These are phyloP conservation scores for Heteronetta atricapilla DNA, from an alignment of 2,113 vertebrate species.

Conservation along the genomic window DNA sequence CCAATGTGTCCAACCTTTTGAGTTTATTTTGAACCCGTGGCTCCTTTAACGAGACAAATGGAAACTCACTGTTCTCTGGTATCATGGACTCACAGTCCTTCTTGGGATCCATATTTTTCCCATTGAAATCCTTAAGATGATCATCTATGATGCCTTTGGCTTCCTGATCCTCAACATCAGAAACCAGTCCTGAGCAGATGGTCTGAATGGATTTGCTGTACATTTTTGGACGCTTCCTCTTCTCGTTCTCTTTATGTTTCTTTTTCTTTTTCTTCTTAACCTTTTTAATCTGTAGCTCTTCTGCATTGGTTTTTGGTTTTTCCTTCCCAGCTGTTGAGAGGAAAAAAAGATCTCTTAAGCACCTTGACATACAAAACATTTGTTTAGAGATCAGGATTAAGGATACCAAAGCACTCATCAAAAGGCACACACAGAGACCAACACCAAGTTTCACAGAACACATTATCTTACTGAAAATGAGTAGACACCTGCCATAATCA, in stretches of 20 bases:
- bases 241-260: conserved; percentile 98
- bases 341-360: conserved; percentile 18
- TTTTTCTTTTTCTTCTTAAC: conserved; percentile 99
- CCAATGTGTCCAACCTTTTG: conserved; percentile 85
- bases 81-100: conserved; percentile 75
- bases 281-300: conserved; percentile 95
- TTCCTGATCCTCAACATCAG: conserved; percentile 77
- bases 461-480: neutral
- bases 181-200: conserved; percentile 86
- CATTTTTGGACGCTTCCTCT: conserved; percentile 94
- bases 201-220: conserved; percentile 97
- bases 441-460: neutral
- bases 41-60: conserved; percentile 77
- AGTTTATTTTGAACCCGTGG: conserved; percentile 76
- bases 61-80: conserved; percentile 78
- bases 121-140: conserved; percentile 75
- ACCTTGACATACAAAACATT: neutral
- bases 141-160: conserved; percentile 82
- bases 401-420: neutral
- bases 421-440: neutral
- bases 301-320: conserved; percentile 86
- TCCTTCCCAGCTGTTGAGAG: conserved; percentile 86
- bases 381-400: neutral
- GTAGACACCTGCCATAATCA: neutral
- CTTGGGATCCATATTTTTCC: conserved; percentile 77